phyloP scores from a whole-genome alignment of 2,888 invertebrate genomes.

The Tiphia femorata region DNA sequence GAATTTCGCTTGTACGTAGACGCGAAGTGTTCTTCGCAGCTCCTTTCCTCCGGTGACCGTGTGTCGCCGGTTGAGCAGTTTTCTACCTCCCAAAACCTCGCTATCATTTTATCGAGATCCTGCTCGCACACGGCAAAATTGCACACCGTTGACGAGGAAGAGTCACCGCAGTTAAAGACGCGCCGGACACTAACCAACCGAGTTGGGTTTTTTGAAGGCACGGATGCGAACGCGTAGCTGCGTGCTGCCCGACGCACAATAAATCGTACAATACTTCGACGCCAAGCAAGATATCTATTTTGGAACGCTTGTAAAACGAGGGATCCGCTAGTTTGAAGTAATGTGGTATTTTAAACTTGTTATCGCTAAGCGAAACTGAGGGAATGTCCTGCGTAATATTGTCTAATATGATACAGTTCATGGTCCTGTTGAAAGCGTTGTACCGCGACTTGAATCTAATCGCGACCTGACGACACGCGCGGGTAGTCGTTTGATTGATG shows the following conservation, averaged over 20 bases:
- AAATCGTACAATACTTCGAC: constrained; percentile 19
- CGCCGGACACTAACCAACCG: constrained; percentile 21
- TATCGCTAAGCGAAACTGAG: background rate
- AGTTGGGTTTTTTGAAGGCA: constrained; percentile 17
- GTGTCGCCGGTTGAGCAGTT: background rate
- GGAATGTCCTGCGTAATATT: constrained; percentile 11
- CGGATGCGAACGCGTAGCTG: constrained; percentile 6
- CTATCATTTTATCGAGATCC: background rate
- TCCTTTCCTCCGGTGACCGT: background rate
- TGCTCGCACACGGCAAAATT: too few species aligned
- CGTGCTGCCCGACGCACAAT: constrained; percentile 6
- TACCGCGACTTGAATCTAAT: background rate
- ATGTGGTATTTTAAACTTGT: constrained; percentile 8
- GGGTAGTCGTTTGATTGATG: background rate
- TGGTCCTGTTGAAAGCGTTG: background rate
- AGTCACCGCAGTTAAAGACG: background rate
- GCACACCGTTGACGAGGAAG: too few species aligned
- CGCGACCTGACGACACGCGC: background rate
- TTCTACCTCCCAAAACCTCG: constrained; percentile 17
- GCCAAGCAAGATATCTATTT: constrained; percentile 24
- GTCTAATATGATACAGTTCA: constrained; percentile 18
- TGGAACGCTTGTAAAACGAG: constrained; percentile 6
- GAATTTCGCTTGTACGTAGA: background rate
- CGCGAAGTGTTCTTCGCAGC: background rate
- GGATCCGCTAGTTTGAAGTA: constrained; percentile 26